Conservation (phyloP, 2,113 vertebrate genomes). For the Eolophus roseicapilla region DNA sequence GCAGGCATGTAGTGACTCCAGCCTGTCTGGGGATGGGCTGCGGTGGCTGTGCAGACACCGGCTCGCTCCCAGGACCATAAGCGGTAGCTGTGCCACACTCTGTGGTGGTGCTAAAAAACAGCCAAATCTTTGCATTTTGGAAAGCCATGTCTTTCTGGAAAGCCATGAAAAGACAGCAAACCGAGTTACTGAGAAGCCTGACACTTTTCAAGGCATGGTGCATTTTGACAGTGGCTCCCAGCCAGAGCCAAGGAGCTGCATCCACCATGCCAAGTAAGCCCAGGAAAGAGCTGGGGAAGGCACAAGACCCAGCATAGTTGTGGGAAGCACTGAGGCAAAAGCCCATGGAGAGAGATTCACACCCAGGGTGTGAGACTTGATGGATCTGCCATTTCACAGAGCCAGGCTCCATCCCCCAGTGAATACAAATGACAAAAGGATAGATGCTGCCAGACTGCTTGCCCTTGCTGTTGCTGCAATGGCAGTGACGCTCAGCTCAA, state of each 20-base stretch:
- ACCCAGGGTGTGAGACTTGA: neutral
- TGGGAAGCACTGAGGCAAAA: neutral
- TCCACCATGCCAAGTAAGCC: neutral
- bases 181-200: neutral
- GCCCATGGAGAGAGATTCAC: neutral
- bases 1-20: neutral
- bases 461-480: neutral
- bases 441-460: neutral
- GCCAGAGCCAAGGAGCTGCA: neutral
- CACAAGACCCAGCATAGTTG: neutral
- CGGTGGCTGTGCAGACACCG: neutral
- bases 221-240: neutral
- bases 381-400: neutral
- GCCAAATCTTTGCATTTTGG: neutral
- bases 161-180: neutral
- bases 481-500: neutral
- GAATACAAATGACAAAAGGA: neutral
- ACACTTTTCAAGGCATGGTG: neutral
- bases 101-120: neutral
- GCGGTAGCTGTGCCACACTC: neutral
- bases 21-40: neutral
- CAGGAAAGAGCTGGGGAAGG: neutral
- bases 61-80: accelerated
- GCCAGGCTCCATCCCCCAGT: neutral
- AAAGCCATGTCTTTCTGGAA: neutral